These are phyloP conservation scores for Muntiacus reevesi DNA, from an alignment of 2,113 vertebrate genomes.

Conservation along the genomic window DNA sequence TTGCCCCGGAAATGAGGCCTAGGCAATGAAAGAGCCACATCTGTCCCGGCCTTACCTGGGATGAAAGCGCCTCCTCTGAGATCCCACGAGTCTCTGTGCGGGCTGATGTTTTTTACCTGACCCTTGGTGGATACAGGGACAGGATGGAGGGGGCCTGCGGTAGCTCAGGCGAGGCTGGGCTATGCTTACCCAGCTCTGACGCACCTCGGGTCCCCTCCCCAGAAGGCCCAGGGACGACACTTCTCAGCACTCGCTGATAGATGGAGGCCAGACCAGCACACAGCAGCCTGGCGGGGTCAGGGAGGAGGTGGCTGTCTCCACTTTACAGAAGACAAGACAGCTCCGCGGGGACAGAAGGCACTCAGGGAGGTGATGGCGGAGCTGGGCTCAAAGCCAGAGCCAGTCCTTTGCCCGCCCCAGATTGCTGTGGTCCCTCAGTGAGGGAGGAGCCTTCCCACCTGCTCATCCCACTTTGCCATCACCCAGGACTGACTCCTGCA, in stretches of 20 bases:
- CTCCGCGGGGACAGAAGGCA: background rate
- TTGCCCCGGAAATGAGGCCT: background rate
- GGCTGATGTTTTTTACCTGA: background rate
- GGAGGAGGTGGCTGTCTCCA: background rate
- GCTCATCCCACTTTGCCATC: background rate
- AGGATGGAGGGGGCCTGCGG: background rate
- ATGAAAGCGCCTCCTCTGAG: background rate
- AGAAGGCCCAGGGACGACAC: background rate
- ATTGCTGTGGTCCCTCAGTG: background rate
- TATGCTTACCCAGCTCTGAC: background rate
- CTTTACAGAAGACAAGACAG: background rate
- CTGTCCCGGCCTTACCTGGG: background rate
- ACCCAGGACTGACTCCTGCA: background rate
- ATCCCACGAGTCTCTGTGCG: accelerated
- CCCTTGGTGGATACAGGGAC: background rate
- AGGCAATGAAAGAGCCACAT: background rate
- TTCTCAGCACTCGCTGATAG: background rate
- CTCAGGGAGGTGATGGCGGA: background rate
- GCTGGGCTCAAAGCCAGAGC: background rate
- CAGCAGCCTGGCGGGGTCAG: background rate
- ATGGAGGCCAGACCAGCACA: background rate
- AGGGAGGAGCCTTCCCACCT: background rate
- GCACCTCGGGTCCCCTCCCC: accelerated
- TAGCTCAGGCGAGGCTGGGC: background rate
- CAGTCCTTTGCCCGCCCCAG: background rate